These are phyloP conservation scores for Arothron firmamentum DNA, from an alignment of 2,113 vertebrate genomes.

Conservation along the genomic window DNA sequence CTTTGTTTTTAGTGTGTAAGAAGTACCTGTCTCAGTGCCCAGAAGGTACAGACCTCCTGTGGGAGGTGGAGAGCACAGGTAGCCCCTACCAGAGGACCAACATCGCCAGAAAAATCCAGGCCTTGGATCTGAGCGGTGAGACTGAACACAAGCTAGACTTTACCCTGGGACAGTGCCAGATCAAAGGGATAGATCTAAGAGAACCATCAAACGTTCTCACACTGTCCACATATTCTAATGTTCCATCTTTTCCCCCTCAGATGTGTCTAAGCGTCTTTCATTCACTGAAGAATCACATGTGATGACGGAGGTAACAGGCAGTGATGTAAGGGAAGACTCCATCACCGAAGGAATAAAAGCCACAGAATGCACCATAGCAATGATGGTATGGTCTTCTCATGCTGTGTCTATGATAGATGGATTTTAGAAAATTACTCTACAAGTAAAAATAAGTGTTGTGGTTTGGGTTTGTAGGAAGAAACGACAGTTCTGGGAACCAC, in stretches of 20 bases:
- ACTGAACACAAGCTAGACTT: background rate
- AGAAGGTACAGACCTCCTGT: slow-evolving; percentile 76
- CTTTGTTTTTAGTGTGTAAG: slow-evolving; percentile 76
- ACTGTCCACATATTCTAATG: background rate
- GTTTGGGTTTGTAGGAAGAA: slow-evolving; percentile 51
- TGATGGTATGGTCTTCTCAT: slow-evolving; percentile 37
- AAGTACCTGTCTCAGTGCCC: slow-evolving; percentile 82
- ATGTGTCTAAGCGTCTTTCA: slow-evolving; percentile 30
- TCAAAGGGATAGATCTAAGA: no score
- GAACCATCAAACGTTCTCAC: background rate
- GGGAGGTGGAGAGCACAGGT: slow-evolving; percentile 83
- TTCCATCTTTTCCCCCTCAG: slow-evolving; percentile 21
- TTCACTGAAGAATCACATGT: slow-evolving; percentile 30
- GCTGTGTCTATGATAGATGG: background rate
- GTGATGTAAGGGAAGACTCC: slow-evolving; percentile 18
- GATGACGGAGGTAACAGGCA: slow-evolving; percentile 25
- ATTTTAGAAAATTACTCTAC: background rate
- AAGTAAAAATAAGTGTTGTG: background rate
- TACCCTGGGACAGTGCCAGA: no score
- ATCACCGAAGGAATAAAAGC: slow-evolving; percentile 7
- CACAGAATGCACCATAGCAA: slow-evolving; percentile 35
- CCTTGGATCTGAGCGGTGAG: slow-evolving; percentile 70
- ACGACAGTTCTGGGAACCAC: slow-evolving; percentile 19
- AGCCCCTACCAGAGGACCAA: slow-evolving; percentile 75
- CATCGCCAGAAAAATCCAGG: slow-evolving; percentile 66